Evolutionary conservation across 2,888 invertebrate species (phyloP).

Genomic region (Leuctra nigra): DNA sequence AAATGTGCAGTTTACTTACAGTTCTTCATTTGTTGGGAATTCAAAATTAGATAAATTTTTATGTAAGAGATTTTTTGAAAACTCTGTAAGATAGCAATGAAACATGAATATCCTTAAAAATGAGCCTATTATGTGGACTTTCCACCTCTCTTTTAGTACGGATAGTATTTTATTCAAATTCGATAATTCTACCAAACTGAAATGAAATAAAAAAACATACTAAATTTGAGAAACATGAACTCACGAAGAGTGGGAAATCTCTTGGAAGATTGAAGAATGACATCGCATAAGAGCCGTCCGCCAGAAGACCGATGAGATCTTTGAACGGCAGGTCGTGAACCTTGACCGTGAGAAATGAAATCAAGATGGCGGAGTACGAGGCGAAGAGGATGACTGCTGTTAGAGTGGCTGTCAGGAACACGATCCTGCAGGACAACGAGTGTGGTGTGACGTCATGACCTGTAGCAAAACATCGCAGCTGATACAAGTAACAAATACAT

Average conservation of each 20-base stretch:
- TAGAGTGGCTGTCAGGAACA: conserved; percentile 1
- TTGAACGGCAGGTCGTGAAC: conserved; percentile 33
- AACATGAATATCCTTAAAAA: too few species aligned
- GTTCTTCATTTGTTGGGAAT: too few species aligned
- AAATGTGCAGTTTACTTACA: too few species aligned
- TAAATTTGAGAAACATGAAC: conserved; percentile 12
- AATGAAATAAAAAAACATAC: neutral
- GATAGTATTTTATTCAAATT: too few species aligned
- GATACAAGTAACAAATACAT: too few species aligned
- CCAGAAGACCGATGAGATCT: conserved; percentile 33
- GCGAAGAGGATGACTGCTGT: conserved; percentile 1
- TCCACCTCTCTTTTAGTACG: too few species aligned
- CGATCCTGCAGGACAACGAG: neutral
- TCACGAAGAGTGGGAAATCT: neutral
- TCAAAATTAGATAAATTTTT: too few species aligned
- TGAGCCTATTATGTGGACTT: too few species aligned
- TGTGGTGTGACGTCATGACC: conserved; percentile 4
- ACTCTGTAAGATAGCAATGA: too few species aligned
- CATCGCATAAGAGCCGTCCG: conserved; percentile 32
- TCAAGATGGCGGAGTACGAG: conserved; percentile 15
- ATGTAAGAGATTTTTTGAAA: too few species aligned
- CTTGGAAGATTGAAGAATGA: conserved; percentile 1
- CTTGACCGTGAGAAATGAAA: conserved; percentile 13
- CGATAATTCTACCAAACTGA: too few species aligned
- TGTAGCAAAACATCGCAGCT: neutral